Percentiles rank a stretch among this genome's conserved stretches.
These are phyloP conservation scores for Onychomys leucogaster DNA, from an alignment of 2,797 vertebrate species.

Conservation along the genomic window DNA sequence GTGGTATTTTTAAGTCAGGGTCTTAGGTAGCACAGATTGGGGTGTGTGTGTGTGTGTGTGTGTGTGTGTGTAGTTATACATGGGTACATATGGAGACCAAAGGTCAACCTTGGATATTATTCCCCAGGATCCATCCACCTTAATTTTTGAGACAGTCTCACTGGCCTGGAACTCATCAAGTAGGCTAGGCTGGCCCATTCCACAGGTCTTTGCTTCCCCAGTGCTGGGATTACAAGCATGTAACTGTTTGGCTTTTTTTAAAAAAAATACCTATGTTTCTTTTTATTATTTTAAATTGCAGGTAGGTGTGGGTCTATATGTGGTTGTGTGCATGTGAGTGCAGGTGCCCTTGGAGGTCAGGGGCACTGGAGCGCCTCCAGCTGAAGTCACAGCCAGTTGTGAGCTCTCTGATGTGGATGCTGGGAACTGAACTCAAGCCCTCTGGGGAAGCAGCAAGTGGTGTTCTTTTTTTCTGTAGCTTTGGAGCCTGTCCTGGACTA, in stretches of 20 bases:
- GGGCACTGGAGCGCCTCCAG: background rate
- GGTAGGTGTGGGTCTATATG: background rate
- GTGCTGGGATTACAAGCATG: background rate
- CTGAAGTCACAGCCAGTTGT: background rate
- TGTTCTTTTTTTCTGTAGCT: no score
- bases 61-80: background rate
- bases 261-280: background rate
- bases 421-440: background rate
- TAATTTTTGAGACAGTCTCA: background rate
- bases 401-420: background rate
- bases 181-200: background rate
- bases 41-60: background rate
- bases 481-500: no score
- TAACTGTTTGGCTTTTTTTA: background rate
- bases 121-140: background rate
- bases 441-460: background rate
- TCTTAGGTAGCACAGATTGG: background rate
- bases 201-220: background rate
- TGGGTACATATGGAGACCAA: background rate
- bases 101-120: background rate
- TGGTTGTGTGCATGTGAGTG: background rate
- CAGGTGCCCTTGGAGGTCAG: background rate
- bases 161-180: background rate
- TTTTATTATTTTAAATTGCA: background rate
- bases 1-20: background rate